phyloP scores from a whole-genome alignment of 2,113 vertebrate species.

The Aphelocoma coerulescens region DNA sequence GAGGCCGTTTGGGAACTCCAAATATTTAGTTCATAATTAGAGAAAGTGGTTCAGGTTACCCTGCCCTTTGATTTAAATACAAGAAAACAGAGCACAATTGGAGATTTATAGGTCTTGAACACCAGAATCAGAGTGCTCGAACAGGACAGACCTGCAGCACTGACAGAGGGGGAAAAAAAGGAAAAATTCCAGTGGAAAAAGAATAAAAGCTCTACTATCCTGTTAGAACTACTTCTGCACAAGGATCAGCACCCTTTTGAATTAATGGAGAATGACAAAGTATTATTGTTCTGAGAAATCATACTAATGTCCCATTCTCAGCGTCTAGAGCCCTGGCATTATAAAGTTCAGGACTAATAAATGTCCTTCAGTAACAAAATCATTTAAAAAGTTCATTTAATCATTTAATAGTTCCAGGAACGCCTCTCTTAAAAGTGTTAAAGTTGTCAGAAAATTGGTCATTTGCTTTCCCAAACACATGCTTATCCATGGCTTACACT shows the following conservation, averaged over 20 bases:
- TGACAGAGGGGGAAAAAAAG: rapidly evolving
- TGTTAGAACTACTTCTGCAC: background rate
- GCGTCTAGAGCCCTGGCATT: background rate
- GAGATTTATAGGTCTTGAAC: background rate
- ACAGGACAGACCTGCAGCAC: background rate
- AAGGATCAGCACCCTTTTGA: background rate
- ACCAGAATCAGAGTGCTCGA: background rate
- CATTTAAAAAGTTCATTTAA: background rate
- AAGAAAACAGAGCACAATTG: background rate
- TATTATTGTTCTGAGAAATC: background rate
- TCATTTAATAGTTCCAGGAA: background rate
- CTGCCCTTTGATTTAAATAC: background rate
- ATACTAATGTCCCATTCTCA: background rate
- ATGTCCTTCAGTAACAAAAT: background rate
- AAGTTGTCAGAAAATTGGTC: background rate
- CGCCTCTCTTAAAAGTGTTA: background rate
- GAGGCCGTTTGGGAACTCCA: background rate
- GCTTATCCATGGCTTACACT: background rate
- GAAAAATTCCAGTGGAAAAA: background rate
- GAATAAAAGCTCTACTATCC: background rate
- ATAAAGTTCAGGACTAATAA: background rate
- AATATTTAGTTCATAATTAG: background rate
- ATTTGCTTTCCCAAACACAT: background rate
- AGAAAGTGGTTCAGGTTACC: conserved; percentile 10
- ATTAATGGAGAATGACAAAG: background rate